Evolutionary conservation across 2,113 vertebrate genomes (phyloP), one percentile per base, ranked within the genome.

Genomic region (Salvelinus sp.): DNA sequence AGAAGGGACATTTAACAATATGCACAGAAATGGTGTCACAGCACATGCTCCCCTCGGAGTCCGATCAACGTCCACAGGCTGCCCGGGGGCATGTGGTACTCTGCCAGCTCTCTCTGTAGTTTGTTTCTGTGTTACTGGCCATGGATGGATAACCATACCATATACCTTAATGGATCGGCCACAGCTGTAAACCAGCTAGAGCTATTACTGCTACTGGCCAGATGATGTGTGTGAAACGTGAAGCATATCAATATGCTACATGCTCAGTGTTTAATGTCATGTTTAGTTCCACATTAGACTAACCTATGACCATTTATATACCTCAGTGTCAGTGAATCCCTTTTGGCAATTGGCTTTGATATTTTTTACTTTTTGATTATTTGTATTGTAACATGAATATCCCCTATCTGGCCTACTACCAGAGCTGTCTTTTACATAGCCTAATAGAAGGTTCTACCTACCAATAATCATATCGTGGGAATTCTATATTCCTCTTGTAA

Each of bases 1-100:
- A 87, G 88, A 76, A 80, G 72, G 86, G 87, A 81, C 88, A 91
- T 91, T 91, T 89, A 87, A 81, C 78, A 78, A 73, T 81, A 66
- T n/a, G 74, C 65, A 76, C 76, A 81, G 76, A 85, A 88, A 85
- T 76, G 79, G 83, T 85, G 83, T 83, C 83, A 83, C 69, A 74
- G 82, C 76, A 78, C 69, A 77, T 16, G 48, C 9, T 16, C 38
- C 47, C 77, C 69, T 85, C 76, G 83, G 5, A n/a, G 66, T 78
- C 74, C 66, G 79, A 76, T 63, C 48, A 68, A 72, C 72, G 82
- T 86, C 80, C 79, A 77, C 80, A 3, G 86, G 88, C 86, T 79
- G 27, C 28, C 28, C 22, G 84, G 76, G 33, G 80, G 77, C 76
- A 86, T 80, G 85, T 81, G 85, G 82, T 78, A 84, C 80, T 85